phyloP scores from a whole-genome alignment of 2,113 vertebrate species.

The Platichthys flesus region DNA sequence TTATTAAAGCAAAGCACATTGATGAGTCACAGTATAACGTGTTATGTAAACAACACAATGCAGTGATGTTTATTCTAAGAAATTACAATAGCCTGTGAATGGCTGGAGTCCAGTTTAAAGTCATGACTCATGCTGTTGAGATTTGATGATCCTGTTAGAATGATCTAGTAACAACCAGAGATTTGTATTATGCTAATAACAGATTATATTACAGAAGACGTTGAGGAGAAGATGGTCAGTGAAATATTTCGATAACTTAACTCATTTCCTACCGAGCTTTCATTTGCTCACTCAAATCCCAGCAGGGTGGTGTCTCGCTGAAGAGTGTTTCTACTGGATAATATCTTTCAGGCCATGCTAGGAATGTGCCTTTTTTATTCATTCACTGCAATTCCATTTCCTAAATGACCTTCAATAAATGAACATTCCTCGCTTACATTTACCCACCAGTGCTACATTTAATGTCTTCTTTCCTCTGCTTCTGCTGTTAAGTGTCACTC shows the following conservation, averaged over 20 bases:
- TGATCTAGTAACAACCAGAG: background rate
- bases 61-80: constrained; percentile 24
- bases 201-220: constrained; percentile 25
- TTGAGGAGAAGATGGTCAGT: background rate
- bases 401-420: constrained; percentile 31
- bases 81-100: too few relatives aligned
- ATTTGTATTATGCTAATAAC: background rate
- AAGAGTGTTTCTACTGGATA: constrained; percentile 48
- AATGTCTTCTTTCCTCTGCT: constrained; percentile 61
- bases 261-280: constrained; percentile 36
- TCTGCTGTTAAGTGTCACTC: constrained; percentile 47
- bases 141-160: too few relatives aligned
- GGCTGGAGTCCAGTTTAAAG: constrained; percentile 11
- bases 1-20: background rate
- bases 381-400: constrained; percentile 20
- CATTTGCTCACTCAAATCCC: constrained; percentile 45
- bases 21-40: constrained; percentile 15
- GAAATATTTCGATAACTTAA: background rate
- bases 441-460: constrained; percentile 41
- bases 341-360: constrained; percentile 57
- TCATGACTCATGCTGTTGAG: constrained; percentile 2
- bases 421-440: constrained; percentile 46
- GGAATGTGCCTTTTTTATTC: constrained; percentile 73
- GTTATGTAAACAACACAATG: constrained; percentile 25
- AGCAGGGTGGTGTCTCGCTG: background rate